Percentiles rank a stretch among this genome's conserved stretches.
phyloP scores from a whole-genome alignment of 2,113 vertebrate species.

The Centropus unirufus region DNA sequence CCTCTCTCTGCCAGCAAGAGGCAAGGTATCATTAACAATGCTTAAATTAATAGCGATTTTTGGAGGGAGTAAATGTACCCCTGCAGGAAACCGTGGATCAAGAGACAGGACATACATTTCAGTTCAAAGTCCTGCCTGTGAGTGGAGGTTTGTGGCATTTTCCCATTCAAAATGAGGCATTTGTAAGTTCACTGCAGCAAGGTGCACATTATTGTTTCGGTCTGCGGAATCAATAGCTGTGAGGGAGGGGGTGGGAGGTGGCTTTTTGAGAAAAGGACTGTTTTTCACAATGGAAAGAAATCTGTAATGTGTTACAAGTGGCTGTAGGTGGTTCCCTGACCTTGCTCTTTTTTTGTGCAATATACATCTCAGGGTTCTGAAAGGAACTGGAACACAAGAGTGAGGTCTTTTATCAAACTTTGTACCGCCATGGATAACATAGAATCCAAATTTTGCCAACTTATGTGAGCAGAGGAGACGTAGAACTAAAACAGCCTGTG shows the following conservation, averaged over 20 bases:
- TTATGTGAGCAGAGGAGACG: not conserved
- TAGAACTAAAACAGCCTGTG: not conserved
- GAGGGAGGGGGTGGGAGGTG: constrained; percentile 22
- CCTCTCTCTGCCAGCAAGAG: constrained; percentile 29
- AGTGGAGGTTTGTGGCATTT: constrained; percentile 34
- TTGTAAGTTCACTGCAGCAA: constrained; percentile 27
- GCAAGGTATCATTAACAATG: constrained; percentile 46
- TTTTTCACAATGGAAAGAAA: constrained; percentile 54
- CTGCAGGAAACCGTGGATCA: constrained; percentile 43
- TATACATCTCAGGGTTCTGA: constrained; percentile 26
- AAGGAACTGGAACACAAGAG: constrained; percentile 49
- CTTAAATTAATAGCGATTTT: constrained; percentile 54
- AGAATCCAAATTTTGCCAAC: not conserved
- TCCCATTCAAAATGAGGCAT: constrained; percentile 43
- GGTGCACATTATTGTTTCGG: constrained; percentile 43
- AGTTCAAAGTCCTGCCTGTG: constrained; percentile 46
- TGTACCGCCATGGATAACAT: not conserved
- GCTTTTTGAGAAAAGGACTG: constrained; percentile 17
- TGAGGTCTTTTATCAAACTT: constrained; percentile 49
- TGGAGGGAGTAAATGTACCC: constrained; percentile 36
- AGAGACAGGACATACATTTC: constrained; percentile 39
- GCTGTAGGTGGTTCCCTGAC: constrained; percentile 51
- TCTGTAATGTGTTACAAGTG: constrained; percentile 27
- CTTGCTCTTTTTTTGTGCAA: constrained; percentile 44
- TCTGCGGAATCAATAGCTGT: constrained; percentile 33